Evolutionary conservation across 2,888 invertebrate species (phyloP).

Genomic region (Thecophora atra): DNA sequence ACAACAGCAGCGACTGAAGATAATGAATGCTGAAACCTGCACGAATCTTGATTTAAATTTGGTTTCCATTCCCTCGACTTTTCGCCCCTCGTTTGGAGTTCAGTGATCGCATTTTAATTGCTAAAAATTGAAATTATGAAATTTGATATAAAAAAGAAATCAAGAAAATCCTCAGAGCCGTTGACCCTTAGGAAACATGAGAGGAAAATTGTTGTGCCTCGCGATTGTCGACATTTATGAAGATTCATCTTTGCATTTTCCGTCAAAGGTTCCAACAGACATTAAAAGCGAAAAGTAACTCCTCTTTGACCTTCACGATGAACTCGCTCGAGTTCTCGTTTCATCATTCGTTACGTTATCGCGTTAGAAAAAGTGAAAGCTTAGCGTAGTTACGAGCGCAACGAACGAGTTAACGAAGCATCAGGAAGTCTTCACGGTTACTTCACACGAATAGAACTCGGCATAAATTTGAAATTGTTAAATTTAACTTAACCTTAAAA

Average conservation of each 20-base stretch:
- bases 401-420: background rate
- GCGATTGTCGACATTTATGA: too few relatives aligned
- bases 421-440: slow-evolving; percentile 31
- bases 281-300: too few relatives aligned
- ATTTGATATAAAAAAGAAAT: too few relatives aligned
- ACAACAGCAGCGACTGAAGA: background rate
- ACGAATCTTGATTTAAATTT: slow-evolving; percentile 21
- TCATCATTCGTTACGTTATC: background rate
- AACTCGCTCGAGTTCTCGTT: too few relatives aligned
- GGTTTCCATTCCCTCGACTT: background rate
- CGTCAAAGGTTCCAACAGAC: too few relatives aligned
- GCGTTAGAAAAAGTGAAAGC: slow-evolving; percentile 32
- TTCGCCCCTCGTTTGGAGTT: slow-evolving; percentile 9
- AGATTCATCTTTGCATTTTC: too few relatives aligned
- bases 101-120: slow-evolving; percentile 30
- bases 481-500: too few relatives aligned
- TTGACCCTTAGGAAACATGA: too few relatives aligned
- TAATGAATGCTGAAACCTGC: background rate
- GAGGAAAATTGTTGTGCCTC: too few relatives aligned
- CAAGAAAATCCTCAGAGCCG: too few relatives aligned
- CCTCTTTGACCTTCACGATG: too few relatives aligned
- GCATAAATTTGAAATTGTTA: too few relatives aligned
- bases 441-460: slow-evolving; percentile 20
- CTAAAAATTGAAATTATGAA: background rate
- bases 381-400: slow-evolving; percentile 19